Base-by-base conservation (phyloP, 2,113 vertebrate genomes). In the Tiliqua scincoides region DNA sequence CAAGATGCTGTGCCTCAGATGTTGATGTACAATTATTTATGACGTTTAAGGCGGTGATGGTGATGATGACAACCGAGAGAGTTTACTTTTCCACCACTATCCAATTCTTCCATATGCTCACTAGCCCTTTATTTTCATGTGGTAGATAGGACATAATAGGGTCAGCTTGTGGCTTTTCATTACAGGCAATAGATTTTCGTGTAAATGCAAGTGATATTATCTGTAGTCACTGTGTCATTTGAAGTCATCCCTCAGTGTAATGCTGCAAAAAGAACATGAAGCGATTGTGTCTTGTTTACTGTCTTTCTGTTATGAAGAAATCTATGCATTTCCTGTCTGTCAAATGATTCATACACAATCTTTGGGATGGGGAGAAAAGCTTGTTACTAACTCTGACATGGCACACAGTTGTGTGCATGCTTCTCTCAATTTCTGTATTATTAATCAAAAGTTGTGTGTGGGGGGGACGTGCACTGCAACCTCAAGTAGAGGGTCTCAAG, bases 311-410 rank as follows among this genome's bases (percentile, higher is more conserved):
- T 65, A 65, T 65, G 63, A 30, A 65, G 63, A 48, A 48, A 48
- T 48, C 4, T 48, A 48, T 48, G 61, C 61, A 61, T 30, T 32
- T 85, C 79, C 61, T 78, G 0, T 67, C 61, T 78, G 0, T 67
- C 63, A 37, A 73, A 91, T 83, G 89, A 77, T 7, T 78, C 61
- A 79, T 35, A 15, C 35, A 76, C 83, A 85, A 12, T 65, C 63
- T 65, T 65, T 27, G 27, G 30, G 25, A 65, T 11, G 3, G 63
- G 10, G 30, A 65, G 27, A 65, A 65, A 65, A 9, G 27, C 9
- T 65, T 65, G 63, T 65, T 30, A 65, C 8, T 62, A 30, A 65
- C 11, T 7, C 27, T 65, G 63, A 27, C 27, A 30, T 30, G 63
- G 27, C 25, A 65, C 30, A 12, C 63, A 65, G 63, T 65, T 65